phyloP scores from a whole-genome alignment of 2,888 invertebrate genomes.

The Ctenicera cuprea region DNA sequence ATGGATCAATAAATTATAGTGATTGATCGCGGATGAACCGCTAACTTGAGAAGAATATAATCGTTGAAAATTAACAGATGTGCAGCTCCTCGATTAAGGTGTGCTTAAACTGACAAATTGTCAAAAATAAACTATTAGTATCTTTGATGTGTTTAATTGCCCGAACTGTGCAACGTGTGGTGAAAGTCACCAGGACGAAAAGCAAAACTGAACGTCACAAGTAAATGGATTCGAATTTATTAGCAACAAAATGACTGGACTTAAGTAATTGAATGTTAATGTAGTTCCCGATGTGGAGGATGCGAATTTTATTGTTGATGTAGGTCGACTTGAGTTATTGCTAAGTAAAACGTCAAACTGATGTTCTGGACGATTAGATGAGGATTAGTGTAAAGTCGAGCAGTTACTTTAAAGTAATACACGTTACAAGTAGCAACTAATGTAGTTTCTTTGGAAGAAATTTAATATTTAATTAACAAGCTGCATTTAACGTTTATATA shows the following conservation, averaged over 20 bases:
- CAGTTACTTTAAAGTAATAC: not conserved
- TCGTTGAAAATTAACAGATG: conserved; percentile 24
- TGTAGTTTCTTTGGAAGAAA: not conserved
- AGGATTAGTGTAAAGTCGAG: conserved; percentile 12
- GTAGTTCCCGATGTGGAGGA: not conserved
- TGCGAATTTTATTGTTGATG: conserved; percentile 3
- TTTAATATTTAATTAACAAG: not conserved
- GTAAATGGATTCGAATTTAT: conserved; percentile 2
- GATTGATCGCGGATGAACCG: conserved; percentile 23
- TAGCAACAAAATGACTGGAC: not conserved
- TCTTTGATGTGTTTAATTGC: conserved; percentile 11
- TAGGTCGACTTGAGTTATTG: conserved; percentile 14
- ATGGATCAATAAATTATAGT: conserved; percentile 30
- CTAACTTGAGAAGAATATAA: conserved; percentile 3
- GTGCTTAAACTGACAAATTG: conserved; percentile 29
- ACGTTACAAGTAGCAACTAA: not conserved
- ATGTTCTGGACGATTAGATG: conserved; percentile 4
- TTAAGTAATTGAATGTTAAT: conserved; percentile 21
- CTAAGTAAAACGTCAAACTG: conserved; percentile 14
- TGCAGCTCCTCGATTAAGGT: conserved; percentile 12
- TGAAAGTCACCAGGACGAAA: conserved; percentile 10
- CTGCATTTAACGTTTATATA: no score
- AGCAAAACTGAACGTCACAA: conserved; percentile 3
- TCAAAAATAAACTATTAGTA: conserved; percentile 17
- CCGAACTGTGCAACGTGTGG: conserved; percentile 2